Conservation (phyloP, 2,113 vertebrate species). For the Tamias sibiricus region DNA sequence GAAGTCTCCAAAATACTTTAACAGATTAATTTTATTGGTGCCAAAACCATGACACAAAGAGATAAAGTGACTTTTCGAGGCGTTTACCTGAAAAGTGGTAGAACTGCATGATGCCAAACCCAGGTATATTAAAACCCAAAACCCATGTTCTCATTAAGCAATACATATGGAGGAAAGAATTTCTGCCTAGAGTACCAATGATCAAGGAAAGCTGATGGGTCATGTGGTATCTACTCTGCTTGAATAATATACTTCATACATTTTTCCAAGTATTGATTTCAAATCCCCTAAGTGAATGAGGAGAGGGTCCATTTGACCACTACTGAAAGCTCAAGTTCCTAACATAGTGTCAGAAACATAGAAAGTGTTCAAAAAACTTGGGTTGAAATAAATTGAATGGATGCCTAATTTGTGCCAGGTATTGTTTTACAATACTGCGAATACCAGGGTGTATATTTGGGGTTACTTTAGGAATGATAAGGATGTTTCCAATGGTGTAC, state of each 20-base stretch:
- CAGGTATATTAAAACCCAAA: neutral
- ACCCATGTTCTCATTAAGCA: neutral
- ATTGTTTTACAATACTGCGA: neutral
- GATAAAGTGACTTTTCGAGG: neutral
- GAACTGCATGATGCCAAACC: neutral
- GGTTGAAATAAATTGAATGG: neutral
- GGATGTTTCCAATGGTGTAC: neutral
- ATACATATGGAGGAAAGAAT: neutral
- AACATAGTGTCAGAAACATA: neutral
- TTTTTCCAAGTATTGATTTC: neutral
- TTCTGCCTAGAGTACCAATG: neutral
- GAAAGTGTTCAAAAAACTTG: neutral
- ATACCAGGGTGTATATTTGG: neutral
- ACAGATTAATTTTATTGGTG: neutral
- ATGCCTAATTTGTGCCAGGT: neutral
- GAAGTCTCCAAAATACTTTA: neutral
- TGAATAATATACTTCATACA: neutral
- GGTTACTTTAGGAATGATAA: neutral
- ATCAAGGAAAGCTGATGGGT: neutral
- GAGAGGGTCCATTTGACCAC: neutral
- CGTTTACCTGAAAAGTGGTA: neutral
- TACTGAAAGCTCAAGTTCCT: neutral
- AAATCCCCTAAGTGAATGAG: neutral
- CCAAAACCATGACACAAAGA: neutral
- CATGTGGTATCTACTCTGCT: neutral